These are phyloP conservation scores for Tuberolachnus salignus DNA, from an alignment of 2,888 invertebrate species.

Conservation along the genomic window DNA sequence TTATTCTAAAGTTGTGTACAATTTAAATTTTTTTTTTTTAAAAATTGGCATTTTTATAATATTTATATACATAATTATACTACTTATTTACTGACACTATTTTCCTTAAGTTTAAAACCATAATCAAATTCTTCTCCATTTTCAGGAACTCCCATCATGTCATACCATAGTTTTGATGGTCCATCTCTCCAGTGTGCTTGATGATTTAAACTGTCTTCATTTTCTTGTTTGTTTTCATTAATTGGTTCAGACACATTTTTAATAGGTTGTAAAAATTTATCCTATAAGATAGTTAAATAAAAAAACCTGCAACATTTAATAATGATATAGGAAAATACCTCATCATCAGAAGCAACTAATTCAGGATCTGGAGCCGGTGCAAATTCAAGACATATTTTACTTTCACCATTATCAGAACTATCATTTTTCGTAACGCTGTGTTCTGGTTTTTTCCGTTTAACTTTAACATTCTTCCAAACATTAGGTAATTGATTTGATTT, in stretches of 20 bases:
- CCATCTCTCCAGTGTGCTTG: conserved; percentile 96
- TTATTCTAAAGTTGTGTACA: conserved; percentile 57
- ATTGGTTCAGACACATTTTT: conserved; percentile 63
- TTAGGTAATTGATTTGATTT: conserved; percentile 56
- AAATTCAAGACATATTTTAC: conserved; percentile 22
- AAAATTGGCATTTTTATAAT: background rate
- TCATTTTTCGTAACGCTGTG: conserved; percentile 25
- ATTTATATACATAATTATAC: background rate
- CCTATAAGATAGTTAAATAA: conserved; percentile 61
- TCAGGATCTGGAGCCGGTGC: conserved; percentile 12
- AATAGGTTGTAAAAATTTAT: conserved; percentile 66
- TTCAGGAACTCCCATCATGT: conserved; percentile 93
- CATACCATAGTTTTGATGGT: conserved; percentile 98
- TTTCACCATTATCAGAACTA: conserved; percentile 39
- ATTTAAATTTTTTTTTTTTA: too few relatives aligned
- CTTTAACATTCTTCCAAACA: conserved; percentile 56
- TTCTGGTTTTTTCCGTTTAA: conserved; percentile 47
- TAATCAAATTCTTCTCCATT: conserved; percentile 95
- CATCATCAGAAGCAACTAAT: conserved; percentile 40
- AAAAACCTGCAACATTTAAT: background rate
- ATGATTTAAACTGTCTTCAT: conserved; percentile 68
- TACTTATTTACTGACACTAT: conserved; percentile 8
- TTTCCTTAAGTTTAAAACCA: conserved; percentile 77
- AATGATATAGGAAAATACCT: conserved; percentile 13
- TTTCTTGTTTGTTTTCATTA: conserved; percentile 61